Evolutionary conservation across 30 jellyfish, hydroid and myxozoan genomes (phyloP), one percentile per base, ranked within the genome.

Genomic region (Aurelia aurita): DNA sequence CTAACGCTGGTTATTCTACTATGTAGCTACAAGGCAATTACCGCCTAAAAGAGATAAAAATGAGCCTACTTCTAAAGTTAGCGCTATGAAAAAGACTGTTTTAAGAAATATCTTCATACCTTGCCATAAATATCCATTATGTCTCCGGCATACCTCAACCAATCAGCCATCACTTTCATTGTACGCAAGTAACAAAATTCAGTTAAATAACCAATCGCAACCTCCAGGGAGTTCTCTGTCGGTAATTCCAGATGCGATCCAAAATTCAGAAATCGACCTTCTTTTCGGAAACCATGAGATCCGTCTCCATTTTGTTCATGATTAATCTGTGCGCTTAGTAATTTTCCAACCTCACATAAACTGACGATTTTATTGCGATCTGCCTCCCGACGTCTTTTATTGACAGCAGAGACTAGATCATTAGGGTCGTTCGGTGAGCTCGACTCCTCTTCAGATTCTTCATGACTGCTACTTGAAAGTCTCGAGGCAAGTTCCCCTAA

Each of bases 161-260:
- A 90, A 63, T 90, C 97, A 72, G 83, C 70, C 68, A 90, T 58
- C 25, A 83, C 82, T 54, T 90, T 90, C 67, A 90, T 47, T 3
- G 86, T 85, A 4, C 81, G 97, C 21, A 90, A 74, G 45, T 82
- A 83, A 35, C 89, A 58, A 44, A 39, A 31, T 60, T 78, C 89
- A 18, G 89, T 58, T 26, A 78, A 46, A 28, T 29, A 59, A 13
- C 23, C n/a, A 5, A 62, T 35, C 27, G 89, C 58, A 19, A 49
- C 57, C 22, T 78, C 89, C 51, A 78, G n/a, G 12, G 89, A 62
- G 22, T 26, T 44, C 12, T 64, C 80, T 5, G 59, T 25, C 12
- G 58, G n/a, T 1, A 49, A 8, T 14, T 62, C 80, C 15, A 46
- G 25, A 57, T 57, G 32, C 18, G 80, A 10, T 49, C 72, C 80